phyloP scores from a whole-genome alignment of 1,140 invertebrate genomes.

The Lordiphosa clarofinis region DNA sequence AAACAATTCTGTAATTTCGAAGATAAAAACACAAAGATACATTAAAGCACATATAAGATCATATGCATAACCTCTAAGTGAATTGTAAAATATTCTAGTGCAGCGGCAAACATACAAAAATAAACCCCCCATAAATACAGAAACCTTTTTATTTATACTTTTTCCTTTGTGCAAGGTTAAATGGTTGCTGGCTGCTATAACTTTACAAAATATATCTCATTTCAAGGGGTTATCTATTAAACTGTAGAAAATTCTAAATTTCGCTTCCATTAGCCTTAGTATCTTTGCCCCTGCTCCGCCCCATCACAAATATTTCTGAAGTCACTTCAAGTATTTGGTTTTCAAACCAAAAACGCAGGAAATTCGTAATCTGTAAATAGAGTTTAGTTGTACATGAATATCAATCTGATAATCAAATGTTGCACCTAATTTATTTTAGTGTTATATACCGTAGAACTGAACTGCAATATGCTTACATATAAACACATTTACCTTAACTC shows the following conservation, averaged over 20 bases:
- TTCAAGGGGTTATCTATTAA: too few relatives aligned
- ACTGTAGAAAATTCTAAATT: not conserved
- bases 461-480: conserved; percentile 68
- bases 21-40: conserved; percentile 26
- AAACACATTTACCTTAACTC: conserved; percentile 20
- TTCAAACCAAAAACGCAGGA: conserved; percentile 19
- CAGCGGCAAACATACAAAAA: conserved; percentile 13
- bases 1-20: conserved; percentile 35
- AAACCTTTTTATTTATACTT: conserved; percentile 2
- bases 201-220: too few relatives aligned
- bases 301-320: conserved; percentile 41
- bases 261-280: conserved; percentile 7
- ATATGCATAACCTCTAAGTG: conserved; percentile 22
- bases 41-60: conserved; percentile 23
- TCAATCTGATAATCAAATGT: conserved; percentile 52
- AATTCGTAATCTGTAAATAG: conserved; percentile 45
- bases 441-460: conserved; percentile 70
- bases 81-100: conserved; percentile 25
- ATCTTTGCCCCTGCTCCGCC: too few relatives aligned
- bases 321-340: conserved; percentile 60
- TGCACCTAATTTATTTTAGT: conserved; percentile 69
- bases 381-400: conserved; percentile 36
- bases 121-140: conserved; percentile 2
- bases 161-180: too few relatives aligned
- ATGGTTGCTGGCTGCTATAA: too few relatives aligned